Conservation (phyloP, 2,888 invertebrate genomes). For the Oxycera nigricornis region DNA sequence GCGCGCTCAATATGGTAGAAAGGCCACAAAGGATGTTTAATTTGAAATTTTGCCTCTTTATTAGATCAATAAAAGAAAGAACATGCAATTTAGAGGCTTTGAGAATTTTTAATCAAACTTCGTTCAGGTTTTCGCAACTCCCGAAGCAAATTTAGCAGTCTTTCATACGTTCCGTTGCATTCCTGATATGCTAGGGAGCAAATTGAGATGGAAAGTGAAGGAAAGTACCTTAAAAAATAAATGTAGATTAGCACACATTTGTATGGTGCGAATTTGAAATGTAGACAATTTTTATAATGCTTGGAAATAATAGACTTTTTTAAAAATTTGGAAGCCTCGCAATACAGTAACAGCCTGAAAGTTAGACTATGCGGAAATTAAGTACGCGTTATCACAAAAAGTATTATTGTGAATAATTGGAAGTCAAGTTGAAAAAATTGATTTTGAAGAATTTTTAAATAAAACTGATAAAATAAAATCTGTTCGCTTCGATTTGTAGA, state of each 20-base stretch:
- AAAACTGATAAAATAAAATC: too few species aligned
- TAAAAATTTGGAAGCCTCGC: too few species aligned
- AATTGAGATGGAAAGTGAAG: neutral
- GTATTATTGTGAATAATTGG: too few species aligned
- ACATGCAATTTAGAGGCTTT: slow-evolving; percentile 44
- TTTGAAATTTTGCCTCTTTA: slow-evolving; percentile 48
- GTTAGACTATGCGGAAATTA: too few species aligned
- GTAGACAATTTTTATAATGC: too few species aligned
- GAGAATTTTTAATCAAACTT: slow-evolving; percentile 47
- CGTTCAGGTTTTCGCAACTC: slow-evolving; percentile 6
- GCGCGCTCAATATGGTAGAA: slow-evolving; percentile 40
- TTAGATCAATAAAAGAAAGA: slow-evolving; percentile 49
- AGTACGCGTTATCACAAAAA: too few species aligned
- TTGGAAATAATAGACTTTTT: too few species aligned
- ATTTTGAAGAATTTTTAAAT: too few species aligned
- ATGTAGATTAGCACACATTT: neutral
- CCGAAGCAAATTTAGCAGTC: slow-evolving; percentile 24
- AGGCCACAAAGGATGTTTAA: slow-evolving; percentile 47
- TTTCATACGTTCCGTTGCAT: neutral
- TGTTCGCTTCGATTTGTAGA: too few species aligned
- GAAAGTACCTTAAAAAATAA: neutral
- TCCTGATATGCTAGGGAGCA: neutral
- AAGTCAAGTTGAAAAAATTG: too few species aligned
- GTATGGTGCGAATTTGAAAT: neutral
- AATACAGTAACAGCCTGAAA: too few species aligned